These are phyloP conservation scores for Malachius bipustulatus DNA, from an alignment of 2,888 invertebrate genomes.

Conservation along the genomic window DNA sequence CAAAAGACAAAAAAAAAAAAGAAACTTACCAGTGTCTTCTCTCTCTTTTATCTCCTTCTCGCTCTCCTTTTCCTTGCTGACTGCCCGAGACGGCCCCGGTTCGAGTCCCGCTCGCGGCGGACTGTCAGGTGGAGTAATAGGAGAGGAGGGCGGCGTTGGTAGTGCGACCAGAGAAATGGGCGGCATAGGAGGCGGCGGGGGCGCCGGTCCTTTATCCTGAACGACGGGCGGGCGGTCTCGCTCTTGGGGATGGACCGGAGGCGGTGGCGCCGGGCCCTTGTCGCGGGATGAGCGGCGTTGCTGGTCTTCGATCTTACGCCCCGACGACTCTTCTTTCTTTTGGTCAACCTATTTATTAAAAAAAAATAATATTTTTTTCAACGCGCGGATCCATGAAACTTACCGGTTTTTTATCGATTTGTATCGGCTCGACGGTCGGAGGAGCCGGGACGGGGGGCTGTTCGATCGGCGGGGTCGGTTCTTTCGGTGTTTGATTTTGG, in stretches of 20 bases:
- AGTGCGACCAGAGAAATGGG: conserved; percentile 14
- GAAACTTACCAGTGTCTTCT: too few relatives aligned
- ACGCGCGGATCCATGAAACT: too few relatives aligned
- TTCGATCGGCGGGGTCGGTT: too few relatives aligned
- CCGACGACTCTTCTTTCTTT: conserved; percentile 21
- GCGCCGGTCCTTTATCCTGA: conserved; percentile 36
- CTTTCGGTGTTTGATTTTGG: too few relatives aligned
- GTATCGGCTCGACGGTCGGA: too few relatives aligned
- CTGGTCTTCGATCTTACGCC: conserved; percentile 46
- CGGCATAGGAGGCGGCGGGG: conserved; percentile 21
- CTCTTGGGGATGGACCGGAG: conserved; percentile 33
- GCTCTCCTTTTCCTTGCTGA: too few relatives aligned
- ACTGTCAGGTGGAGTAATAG: conserved; percentile 31
- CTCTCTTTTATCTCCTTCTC: conserved; percentile 6
- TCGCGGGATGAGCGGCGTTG: conserved; percentile 48
- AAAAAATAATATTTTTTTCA: too few relatives aligned
- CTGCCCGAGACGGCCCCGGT: conserved; percentile 24
- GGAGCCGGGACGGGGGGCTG: too few relatives aligned
- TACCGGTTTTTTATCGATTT: too few relatives aligned
- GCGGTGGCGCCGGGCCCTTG: conserved; percentile 72
- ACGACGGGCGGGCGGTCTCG: conserved; percentile 31
- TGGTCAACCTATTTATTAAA: too few relatives aligned
- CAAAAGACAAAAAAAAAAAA: too few relatives aligned
- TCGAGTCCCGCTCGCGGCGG: conserved; percentile 24
- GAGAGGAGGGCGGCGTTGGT: conserved; percentile 35